Evolutionary conservation across 2,888 invertebrate genomes (phyloP).

Genomic region (Prenolepis imparis): DNA sequence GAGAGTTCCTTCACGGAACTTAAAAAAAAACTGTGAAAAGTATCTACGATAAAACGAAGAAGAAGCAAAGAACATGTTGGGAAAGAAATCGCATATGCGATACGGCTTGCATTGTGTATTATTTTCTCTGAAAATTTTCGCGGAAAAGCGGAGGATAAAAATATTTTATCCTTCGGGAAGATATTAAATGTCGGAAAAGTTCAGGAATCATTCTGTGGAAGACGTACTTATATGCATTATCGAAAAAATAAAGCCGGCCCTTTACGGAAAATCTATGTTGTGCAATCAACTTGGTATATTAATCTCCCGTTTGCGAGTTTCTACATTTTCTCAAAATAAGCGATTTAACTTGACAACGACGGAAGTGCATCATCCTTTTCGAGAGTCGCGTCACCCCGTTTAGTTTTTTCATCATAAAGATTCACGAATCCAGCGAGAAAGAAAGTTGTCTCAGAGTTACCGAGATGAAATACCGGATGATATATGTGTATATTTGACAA

Average conservation of each 20-base stretch:
- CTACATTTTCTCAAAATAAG: neutral
- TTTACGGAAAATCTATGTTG: neutral
- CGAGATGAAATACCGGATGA: constrained; percentile 21
- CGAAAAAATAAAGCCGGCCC: neutral
- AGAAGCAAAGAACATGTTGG: neutral
- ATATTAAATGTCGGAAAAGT: constrained; percentile 62
- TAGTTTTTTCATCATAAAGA: constrained; percentile 19
- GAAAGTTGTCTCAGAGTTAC: neutral
- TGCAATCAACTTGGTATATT: constrained; percentile 3
- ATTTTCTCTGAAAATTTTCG: constrained; percentile 3
- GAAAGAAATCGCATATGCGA: neutral
- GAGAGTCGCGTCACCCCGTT: neutral
- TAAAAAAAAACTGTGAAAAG: neutral
- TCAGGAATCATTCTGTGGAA: constrained; percentile 19
- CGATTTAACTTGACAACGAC: neutral
- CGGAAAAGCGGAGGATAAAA: constrained; percentile 45
- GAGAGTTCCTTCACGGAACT: constrained; percentile 1
- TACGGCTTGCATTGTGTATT: constrained; percentile 7
- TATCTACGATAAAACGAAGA: neutral
- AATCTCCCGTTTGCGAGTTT: neutral
- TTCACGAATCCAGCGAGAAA: neutral
- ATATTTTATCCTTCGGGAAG: constrained; percentile 38
- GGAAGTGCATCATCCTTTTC: neutral
- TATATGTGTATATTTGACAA: neutral
- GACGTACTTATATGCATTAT: constrained; percentile 7